These are phyloP conservation scores for Gorsachius magnificus DNA, from an alignment of 2,797 vertebrate species.

Conservation along the genomic window DNA sequence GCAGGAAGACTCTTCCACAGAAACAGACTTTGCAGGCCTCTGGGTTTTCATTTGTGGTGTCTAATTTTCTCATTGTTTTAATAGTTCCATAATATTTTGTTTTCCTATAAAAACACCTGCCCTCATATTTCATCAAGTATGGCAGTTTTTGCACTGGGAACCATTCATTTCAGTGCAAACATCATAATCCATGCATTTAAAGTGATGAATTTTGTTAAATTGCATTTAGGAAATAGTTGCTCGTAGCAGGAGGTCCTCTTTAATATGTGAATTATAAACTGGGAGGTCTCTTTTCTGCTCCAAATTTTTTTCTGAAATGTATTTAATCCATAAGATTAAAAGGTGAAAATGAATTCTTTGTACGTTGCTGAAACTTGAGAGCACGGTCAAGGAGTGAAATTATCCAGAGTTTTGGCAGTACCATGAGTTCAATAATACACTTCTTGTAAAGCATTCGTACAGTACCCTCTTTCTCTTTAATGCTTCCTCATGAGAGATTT, in stretches of 20 bases:
- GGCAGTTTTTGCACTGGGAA: neutral
- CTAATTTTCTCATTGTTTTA: slow-evolving; percentile 3
- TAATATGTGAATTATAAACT: slow-evolving; percentile 17
- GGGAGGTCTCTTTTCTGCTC: slow-evolving; percentile 3
- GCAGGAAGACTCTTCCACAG: neutral
- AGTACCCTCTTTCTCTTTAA: neutral
- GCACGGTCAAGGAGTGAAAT: neutral
- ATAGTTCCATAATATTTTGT: neutral
- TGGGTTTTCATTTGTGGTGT: neutral
- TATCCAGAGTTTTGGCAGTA: slow-evolving; percentile 25
- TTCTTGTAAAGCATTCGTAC: neutral
- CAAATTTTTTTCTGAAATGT: neutral
- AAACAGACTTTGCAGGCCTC: neutral
- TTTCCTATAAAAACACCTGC: neutral
- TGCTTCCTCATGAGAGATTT: neutral
- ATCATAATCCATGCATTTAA: neutral
- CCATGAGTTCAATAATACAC: neutral
- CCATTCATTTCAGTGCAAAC: slow-evolving; percentile 25
- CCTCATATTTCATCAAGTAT: neutral
- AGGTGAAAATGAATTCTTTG: slow-evolving; percentile 40
- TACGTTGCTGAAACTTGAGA: slow-evolving; percentile 10
- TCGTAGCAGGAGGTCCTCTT: slow-evolving; percentile 18
- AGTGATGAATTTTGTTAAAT: slow-evolving; percentile 2
- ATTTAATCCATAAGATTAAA: slow-evolving; percentile 43
- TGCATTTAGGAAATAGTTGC: neutral